These are phyloP conservation scores for Eudasyphora cyanicolor DNA, from an alignment of 2,888 invertebrate species.

Conservation along the genomic window DNA sequence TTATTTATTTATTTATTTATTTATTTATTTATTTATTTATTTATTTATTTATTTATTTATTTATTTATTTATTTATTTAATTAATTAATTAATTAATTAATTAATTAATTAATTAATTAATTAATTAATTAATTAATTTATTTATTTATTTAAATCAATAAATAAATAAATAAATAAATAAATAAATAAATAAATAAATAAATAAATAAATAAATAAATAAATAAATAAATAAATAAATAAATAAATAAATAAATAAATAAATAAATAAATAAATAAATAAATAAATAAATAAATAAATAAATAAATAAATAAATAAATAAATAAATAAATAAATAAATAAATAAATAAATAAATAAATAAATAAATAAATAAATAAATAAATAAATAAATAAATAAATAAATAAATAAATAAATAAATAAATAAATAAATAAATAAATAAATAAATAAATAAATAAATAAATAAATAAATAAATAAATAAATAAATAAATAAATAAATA, in stretches of 20 bases:
- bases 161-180: background rate
- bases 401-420: background rate
- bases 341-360: background rate
- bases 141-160: background rate
- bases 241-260: background rate
- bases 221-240: background rate
- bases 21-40: too few species aligned
- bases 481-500: background rate
- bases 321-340: background rate
- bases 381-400: background rate
- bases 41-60: too few species aligned
- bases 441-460: background rate
- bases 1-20: too few species aligned
- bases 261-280: background rate
- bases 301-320: background rate
- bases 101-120: too few species aligned
- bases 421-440: background rate
- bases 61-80: too few species aligned
- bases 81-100: too few species aligned
- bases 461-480: background rate
- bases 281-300: background rate
- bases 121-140: background rate
- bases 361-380: background rate
- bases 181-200: background rate
- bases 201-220: background rate